Percentiles rank a stretch among this genome's conserved stretches.
These are phyloP conservation scores for Griposia aprilina DNA, from an alignment of 2,888 invertebrate genomes.

Conservation along the genomic window DNA sequence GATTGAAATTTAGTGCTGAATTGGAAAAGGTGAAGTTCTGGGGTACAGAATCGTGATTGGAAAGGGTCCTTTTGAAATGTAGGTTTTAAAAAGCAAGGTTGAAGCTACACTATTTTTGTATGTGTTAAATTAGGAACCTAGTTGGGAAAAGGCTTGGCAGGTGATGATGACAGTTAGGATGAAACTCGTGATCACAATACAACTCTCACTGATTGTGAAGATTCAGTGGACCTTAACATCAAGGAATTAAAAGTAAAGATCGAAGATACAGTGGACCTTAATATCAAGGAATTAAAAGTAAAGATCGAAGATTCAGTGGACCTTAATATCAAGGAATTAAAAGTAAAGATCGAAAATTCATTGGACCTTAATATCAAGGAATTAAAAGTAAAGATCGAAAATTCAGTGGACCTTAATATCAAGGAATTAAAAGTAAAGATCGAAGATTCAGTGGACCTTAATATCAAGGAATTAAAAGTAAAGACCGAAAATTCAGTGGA, in stretches of 20 bases:
- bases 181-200: no score
- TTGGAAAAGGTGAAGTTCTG: slow-evolving; percentile 13
- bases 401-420: no score
- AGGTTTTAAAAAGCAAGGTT: slow-evolving; percentile 31
- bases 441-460: no score
- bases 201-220: no score
- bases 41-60: slow-evolving; percentile 33
- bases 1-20: slow-evolving; percentile 11
- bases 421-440: no score
- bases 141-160: not conserved
- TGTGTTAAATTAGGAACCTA: not conserved
- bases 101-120: not conserved
- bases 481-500: no score
- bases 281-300: no score
- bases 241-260: not conserved
- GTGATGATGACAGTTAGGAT: not conserved
- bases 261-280: not conserved
- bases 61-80: slow-evolving; percentile 16
- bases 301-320: not conserved
- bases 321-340: not conserved
- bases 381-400: no score
- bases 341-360: not conserved
- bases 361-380: no score
- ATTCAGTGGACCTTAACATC: not conserved
- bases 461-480: no score